Conservation (phyloP, 2,797 vertebrate species). For the Linurgus olivaceus region DNA sequence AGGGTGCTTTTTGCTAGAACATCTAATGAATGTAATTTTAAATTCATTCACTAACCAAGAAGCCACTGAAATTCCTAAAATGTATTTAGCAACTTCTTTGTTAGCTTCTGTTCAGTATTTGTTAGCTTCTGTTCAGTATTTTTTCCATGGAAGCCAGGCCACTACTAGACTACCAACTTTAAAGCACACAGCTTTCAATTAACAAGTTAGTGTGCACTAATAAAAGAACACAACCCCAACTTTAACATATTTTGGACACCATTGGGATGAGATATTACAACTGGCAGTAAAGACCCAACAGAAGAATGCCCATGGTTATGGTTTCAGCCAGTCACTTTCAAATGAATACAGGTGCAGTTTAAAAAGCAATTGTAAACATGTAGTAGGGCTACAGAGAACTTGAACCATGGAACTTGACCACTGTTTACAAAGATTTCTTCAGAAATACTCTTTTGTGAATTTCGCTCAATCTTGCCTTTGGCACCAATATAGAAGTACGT, state of each 20-base stretch:
- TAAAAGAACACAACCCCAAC: background rate
- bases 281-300: background rate
- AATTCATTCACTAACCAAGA: background rate
- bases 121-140: background rate
- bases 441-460: background rate
- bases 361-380: background rate
- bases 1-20: background rate
- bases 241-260: background rate
- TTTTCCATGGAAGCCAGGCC: background rate
- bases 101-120: background rate
- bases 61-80: background rate
- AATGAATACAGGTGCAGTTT: background rate
- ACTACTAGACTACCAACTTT: background rate
- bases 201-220: background rate
- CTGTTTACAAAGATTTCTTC: background rate
- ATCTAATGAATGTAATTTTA: background rate
- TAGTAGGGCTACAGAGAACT: background rate
- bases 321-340: background rate
- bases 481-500: accelerated
- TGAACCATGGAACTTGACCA: background rate
- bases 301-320: background rate
- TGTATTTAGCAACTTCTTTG: background rate
- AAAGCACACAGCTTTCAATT: background rate
- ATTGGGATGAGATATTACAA: background rate
- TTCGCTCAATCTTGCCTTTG: background rate